A percentile compares a stretch with the other conserved stretches of the same genome.
Evolutionary conservation across 2,888 invertebrate genomes (phyloP).

Genomic region (Cyaniris semiargus): DNA sequence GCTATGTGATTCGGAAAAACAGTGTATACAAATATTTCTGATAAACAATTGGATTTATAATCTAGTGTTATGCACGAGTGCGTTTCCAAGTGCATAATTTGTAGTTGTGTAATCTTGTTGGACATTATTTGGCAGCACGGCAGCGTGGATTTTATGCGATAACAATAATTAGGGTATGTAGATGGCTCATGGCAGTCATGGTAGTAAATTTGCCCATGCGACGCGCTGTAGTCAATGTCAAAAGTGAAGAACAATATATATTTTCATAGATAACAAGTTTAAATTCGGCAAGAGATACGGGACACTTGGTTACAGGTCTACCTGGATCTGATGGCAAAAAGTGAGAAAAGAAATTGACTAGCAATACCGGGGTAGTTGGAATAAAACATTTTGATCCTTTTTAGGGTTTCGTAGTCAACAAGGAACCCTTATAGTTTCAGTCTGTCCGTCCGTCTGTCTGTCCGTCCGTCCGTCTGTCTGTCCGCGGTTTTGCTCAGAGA

Average conservation of each 20-base stretch:
- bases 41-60: neutral
- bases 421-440: no score
- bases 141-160: conserved; percentile 30
- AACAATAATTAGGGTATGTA: conserved; percentile 55
- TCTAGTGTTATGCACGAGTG: neutral
- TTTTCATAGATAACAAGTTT: neutral
- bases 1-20: neutral
- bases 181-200: conserved; percentile 44
- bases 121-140: neutral
- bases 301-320: no score
- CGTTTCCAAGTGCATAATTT: neutral
- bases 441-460: no score
- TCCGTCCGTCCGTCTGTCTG: no score
- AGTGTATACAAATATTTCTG: neutral
- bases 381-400: no score
- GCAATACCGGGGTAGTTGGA: no score
- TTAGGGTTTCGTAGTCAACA: no score
- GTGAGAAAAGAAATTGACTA: no score
- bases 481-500: no score
- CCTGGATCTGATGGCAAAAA: no score
- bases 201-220: conserved; percentile 42
- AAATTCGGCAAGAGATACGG: neutral
- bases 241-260: conserved; percentile 41
- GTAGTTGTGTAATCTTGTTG: neutral
- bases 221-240: conserved; percentile 63